Conservation (phyloP, 2,797 vertebrate species). For the Sebastes cheni region DNA sequence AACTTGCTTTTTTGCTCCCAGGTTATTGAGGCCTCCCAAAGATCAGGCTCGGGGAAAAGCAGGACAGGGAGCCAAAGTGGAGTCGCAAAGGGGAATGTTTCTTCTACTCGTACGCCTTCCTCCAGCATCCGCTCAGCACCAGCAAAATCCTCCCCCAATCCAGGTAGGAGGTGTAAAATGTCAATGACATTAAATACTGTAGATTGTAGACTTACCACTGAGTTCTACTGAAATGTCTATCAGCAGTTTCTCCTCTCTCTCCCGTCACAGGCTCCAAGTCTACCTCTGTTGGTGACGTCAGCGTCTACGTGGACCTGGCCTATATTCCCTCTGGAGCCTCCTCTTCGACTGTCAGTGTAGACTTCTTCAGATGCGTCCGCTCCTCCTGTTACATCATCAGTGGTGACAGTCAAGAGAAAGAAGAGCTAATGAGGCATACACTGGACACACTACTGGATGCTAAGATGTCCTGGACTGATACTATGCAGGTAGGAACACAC, state of each 20-base stretch:
- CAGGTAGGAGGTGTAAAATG: conserved; percentile 43
- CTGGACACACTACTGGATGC: conserved; percentile 88
- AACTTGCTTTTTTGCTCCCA: conserved; percentile 21
- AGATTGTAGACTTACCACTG: not conserved
- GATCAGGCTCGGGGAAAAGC: conserved; percentile 68
- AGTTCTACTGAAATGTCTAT: not conserved
- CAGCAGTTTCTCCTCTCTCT: not conserved
- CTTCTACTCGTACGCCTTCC: conserved; percentile 55
- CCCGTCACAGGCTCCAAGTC: conserved; percentile 55
- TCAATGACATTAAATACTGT: not conserved
- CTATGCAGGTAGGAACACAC: conserved; percentile 82
- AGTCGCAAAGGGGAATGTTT: conserved; percentile 48
- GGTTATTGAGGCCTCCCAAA: conserved; percentile 57
- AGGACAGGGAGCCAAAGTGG: conserved; percentile 60
- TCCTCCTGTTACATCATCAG: conserved; percentile 94
- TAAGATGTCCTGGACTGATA: conserved; percentile 86
- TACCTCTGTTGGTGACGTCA: conserved; percentile 51
- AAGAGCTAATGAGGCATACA: conserved; percentile 84
- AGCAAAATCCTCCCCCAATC: conserved; percentile 53
- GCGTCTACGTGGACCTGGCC: conserved; percentile 91
- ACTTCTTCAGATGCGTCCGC: conserved; percentile 90
- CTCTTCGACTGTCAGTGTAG: conserved; percentile 83
- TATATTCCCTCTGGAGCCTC: conserved; percentile 90
- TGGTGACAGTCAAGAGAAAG: conserved; percentile 82
- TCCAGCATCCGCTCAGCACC: conserved; percentile 58